Evolutionary conservation across 1,140 invertebrate species (phyloP), one percentile per base, ranked within the genome.

Genomic region (Acromyrmex echinatior): DNA sequence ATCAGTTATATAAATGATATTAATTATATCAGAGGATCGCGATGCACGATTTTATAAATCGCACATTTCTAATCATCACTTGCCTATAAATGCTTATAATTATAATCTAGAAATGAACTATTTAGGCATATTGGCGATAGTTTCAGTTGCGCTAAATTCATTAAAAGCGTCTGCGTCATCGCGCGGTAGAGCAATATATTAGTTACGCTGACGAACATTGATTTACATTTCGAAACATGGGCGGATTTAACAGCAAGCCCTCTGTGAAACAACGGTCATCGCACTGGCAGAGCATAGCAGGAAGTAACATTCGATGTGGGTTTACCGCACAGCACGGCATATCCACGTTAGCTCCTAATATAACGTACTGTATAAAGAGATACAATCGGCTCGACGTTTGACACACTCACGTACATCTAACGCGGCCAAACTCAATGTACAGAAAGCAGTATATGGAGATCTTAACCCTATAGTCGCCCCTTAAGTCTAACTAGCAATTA

Each of bases 311-410:
- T 88, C 76, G 76, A 51, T 60, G 66, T 76, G 53, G 81, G 70
- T 90, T 91, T 49, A 86, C 74, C 79, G 51, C 84, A 79, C 68
- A 65, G 25, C 70, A n/a, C 53, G 53, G 70, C 21, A 51, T 82
- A 90, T 87, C 66, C 89, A 21, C 35, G 68, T 74, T 81, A 65
- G 76, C 39, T 88, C 65, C 70, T 81, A 81, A 90, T 70, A 63
- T 86, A 90, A 81, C 77, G 60, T 90, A 90, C 85, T 90, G 70
- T 76, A 56, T 60, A 63, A 66, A 82, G 89, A 90, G 89, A 90
- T 91, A 91, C 56, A 91, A 90, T 91, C 89, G 77, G 28, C 70
- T n/a, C 51, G 73, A 78, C 35, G 66, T 88, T 90, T 90, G 80
- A 90, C 86, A 66, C 60, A 88, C 68, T 79, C 76, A 56, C 18